These are phyloP conservation scores for Oplegnathus fasciatus DNA, from an alignment of 2,113 vertebrate genomes.

Conservation along the genomic window DNA sequence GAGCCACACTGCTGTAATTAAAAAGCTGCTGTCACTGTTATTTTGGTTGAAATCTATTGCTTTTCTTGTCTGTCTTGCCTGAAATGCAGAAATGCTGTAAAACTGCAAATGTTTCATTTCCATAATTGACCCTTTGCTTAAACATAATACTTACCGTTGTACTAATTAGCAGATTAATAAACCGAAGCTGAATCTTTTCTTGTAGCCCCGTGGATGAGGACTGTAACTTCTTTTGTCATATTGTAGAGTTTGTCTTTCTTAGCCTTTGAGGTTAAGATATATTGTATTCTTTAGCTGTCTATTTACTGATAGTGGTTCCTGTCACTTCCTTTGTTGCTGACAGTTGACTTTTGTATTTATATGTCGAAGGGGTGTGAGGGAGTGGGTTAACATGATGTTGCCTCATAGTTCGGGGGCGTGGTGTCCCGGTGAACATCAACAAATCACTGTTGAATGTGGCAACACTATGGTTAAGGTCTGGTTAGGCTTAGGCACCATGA, in stretches of 20 bases:
- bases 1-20: neutral
- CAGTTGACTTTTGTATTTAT: neutral
- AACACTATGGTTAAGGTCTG: neutral
- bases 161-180: neutral
- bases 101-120: neutral
- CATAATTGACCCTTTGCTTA: neutral
- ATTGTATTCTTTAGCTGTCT: neutral
- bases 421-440: neutral
- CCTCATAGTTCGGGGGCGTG: neutral
- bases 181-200: neutral
- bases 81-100: neutral
- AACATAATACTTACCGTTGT: neutral
- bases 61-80: neutral
- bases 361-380: neutral
- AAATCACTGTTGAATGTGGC: neutral
- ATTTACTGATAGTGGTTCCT: neutral
- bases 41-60: neutral
- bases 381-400: neutral
- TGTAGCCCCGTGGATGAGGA: neutral
- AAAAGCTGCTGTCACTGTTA: slow-evolving; percentile 11
- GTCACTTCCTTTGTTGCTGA: slow-evolving; percentile 2
- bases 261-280: neutral
- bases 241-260: no score
- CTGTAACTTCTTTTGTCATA: neutral
- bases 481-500: neutral